phyloP scores from a whole-genome alignment of 2,888 invertebrate species.

The Netelia virgata region DNA sequence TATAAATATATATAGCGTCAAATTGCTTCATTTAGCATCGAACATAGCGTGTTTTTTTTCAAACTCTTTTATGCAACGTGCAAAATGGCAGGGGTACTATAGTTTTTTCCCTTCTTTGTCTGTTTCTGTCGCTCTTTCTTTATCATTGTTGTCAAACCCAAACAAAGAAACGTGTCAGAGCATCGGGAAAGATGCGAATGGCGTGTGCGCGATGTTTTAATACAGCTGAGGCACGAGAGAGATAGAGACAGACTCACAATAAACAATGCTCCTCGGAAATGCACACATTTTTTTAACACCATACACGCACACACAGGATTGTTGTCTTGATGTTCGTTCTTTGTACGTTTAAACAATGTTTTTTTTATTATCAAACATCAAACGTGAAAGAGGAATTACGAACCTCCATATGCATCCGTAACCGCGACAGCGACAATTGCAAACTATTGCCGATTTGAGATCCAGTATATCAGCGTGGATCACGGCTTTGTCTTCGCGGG shows the following conservation, averaged over 20 bases:
- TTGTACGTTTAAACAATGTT: neutral
- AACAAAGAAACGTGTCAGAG: conserved; percentile 69
- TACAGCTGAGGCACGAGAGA: neutral
- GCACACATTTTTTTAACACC: neutral
- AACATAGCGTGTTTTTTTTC: conserved; percentile 6
- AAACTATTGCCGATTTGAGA: conserved; percentile 73
- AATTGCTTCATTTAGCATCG: neutral
- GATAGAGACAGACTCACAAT: conserved; percentile 33
- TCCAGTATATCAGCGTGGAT: conserved; percentile 75
- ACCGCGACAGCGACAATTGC: conserved; percentile 79
- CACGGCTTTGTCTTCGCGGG: conserved; percentile 81
- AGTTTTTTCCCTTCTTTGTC: conserved; percentile 63
- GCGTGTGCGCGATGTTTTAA: conserved; percentile 36
- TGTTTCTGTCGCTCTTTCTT: conserved; percentile 18
- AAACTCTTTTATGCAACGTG: conserved; percentile 59
- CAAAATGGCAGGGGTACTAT: conserved; percentile 72
- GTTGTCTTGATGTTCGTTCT: neutral
- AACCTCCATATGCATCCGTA: conserved; percentile 84
- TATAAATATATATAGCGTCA: neutral
- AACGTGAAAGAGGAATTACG: conserved; percentile 73
- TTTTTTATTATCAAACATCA: conserved; percentile 7
- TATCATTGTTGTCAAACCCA: conserved; percentile 72
- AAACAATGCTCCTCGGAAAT: conserved; percentile 40
- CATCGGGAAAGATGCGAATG: conserved; percentile 33
- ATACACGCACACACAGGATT: conserved; percentile 52